phyloP scores from a whole-genome alignment of 2,797 vertebrate genomes.

The Rhadinocentrus ornatus region DNA sequence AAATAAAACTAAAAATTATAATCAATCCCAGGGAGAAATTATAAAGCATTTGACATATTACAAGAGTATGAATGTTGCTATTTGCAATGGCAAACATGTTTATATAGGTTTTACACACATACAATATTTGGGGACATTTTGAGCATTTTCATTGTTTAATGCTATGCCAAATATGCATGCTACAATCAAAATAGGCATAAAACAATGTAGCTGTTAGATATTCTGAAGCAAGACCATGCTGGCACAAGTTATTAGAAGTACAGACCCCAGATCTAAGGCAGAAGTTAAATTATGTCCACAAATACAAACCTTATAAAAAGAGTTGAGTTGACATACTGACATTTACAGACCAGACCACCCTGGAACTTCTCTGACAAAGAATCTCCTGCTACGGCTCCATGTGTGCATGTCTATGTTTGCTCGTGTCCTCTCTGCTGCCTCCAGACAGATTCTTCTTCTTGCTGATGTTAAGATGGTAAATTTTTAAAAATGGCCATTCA shows the following conservation, averaged over 20 bases:
- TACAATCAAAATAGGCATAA: not conserved
- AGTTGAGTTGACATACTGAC: constrained; percentile 55
- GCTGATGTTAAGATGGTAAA: constrained; percentile 52
- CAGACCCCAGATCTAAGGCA: constrained; percentile 34
- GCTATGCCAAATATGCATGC: no score
- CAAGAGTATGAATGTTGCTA: not conserved
- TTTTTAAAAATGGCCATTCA: constrained; percentile 34
- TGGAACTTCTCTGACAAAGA: constrained; percentile 62
- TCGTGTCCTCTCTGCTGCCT: constrained; percentile 52
- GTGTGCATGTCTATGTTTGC: constrained; percentile 46
- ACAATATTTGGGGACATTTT: no score
- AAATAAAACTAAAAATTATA: no score
- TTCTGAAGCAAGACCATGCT: not conserved
- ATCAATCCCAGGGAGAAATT: no score
- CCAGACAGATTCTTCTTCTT: constrained; percentile 60
- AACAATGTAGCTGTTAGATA: not conserved
- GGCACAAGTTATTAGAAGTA: not conserved
- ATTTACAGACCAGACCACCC: constrained; percentile 71
- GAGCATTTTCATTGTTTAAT: no score
- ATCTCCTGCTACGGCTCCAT: constrained; percentile 31
- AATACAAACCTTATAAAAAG: constrained; percentile 57
- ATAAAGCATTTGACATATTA: not conserved
- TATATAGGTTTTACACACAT: not conserved
- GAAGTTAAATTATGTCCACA: constrained; percentile 33
- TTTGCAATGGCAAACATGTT: not conserved